Evolutionary conservation across 1,140 invertebrate species (phyloP).

Genomic region (Drosophila grimshawi): DNA sequence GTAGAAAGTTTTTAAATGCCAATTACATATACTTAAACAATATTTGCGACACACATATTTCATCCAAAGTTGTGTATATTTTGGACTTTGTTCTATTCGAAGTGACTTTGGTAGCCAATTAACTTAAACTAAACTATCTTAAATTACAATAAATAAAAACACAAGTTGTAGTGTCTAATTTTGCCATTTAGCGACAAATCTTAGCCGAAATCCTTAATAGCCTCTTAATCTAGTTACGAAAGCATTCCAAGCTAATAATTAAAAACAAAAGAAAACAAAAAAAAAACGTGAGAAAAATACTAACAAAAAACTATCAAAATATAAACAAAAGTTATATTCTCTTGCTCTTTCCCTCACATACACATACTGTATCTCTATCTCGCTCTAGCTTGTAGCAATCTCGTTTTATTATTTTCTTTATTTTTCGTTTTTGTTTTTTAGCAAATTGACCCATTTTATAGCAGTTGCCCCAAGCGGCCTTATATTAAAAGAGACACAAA

Average conservation of each 20-base stretch:
- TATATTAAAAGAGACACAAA: conserved; percentile 47
- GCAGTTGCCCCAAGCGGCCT: conserved; percentile 77
- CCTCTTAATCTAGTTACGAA: conserved; percentile 14
- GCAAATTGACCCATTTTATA: conserved; percentile 55
- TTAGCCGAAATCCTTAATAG: conserved; percentile 1
- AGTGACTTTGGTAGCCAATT: not conserved
- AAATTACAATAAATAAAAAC: not conserved
- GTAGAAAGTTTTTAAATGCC: conserved; percentile 25
- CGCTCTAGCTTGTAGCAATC: conserved; percentile 12
- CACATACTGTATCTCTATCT: conserved; percentile 6
- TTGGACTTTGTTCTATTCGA: not conserved
- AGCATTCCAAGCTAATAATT: conserved; percentile 13
- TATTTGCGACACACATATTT: not conserved
- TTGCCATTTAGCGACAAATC: conserved; percentile 5
- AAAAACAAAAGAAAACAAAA: not conserved
- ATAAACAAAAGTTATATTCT: conserved; percentile 6
- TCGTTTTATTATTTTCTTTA: conserved; percentile 3
- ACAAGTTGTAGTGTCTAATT: not conserved
- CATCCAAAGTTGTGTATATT: conserved; percentile 12
- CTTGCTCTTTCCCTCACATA: conserved; percentile 9
- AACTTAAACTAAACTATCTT: not conserved
- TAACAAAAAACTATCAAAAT: not conserved
- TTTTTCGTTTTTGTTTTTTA: conserved; percentile 21
- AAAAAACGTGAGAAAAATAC: not conserved
- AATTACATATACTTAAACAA: not conserved